These are phyloP conservation scores for Dicerorhinus sumatrensis DNA, from an alignment of 2,113 vertebrate genomes.

Conservation along the genomic window DNA sequence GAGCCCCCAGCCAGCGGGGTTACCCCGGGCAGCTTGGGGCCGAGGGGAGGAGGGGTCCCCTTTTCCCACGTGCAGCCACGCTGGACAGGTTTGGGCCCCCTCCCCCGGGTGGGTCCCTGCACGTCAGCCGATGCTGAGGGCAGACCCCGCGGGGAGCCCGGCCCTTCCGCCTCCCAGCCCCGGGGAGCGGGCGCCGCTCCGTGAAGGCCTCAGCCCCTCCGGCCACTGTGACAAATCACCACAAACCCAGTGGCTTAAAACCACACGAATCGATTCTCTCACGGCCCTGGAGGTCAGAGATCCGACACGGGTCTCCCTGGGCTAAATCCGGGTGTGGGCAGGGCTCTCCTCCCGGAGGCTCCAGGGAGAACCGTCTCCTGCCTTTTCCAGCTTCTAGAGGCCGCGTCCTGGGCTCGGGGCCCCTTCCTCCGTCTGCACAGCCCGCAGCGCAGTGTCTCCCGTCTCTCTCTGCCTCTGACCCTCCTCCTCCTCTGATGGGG, in stretches of 20 bases:
- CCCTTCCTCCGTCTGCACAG: not conserved
- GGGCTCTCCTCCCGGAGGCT: not conserved
- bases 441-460: accelerated
- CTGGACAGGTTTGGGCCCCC: accelerated
- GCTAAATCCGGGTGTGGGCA: not conserved
- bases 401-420: accelerated
- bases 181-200: not conserved
- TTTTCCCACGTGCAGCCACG: accelerated
- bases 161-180: too few relatives aligned
- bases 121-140: accelerated
- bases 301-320: accelerated
- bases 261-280: too few relatives aligned
- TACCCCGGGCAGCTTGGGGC: not conserved
- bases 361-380: not conserved
- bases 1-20: not conserved
- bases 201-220: accelerated
- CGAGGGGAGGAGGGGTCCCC: not conserved
- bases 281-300: not conserved
- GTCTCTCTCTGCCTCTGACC: not conserved
- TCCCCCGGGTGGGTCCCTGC: not conserved
- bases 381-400: not conserved
- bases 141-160: accelerated
- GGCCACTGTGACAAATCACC: not conserved
- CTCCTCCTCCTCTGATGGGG: not conserved
- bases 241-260: not conserved